Evolutionary conservation across 2,888 invertebrate species (phyloP).

Genomic region (Enchytraeus crypticus): DNA sequence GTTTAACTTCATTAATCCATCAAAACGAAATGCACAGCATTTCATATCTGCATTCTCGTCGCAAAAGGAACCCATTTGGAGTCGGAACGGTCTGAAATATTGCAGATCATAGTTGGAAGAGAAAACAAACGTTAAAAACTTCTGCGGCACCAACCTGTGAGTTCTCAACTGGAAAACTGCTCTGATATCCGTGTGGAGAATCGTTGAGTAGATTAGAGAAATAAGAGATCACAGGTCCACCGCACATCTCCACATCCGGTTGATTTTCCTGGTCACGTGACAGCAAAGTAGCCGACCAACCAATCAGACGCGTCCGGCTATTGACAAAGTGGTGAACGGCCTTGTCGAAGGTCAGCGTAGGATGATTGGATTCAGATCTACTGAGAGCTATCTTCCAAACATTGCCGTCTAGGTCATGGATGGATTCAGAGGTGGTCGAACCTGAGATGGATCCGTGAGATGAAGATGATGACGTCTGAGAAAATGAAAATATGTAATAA

Average conservation of each 20-base stretch:
- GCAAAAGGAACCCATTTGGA: no score
- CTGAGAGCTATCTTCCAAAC: slow-evolving; percentile 24
- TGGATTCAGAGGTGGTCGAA: no score
- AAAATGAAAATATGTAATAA: no score
- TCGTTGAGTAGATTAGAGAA: slow-evolving; percentile 30
- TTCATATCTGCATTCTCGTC: no score
- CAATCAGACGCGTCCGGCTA: slow-evolving; percentile 26
- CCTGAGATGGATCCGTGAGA: no score
- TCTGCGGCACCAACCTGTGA: no score
- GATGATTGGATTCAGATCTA: slow-evolving; percentile 5
- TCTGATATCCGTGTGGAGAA: slow-evolving; percentile 23
- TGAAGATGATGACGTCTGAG: no score
- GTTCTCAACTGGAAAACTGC: slow-evolving; percentile 23
- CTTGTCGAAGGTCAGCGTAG: slow-evolving; percentile 25
- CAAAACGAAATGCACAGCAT: no score
- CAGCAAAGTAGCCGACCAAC: slow-evolving; percentile 21
- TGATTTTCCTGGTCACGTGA: slow-evolving; percentile 14
- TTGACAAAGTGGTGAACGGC: slow-evolving; percentile 27
- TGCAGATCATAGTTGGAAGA: no score
- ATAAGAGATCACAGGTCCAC: slow-evolving; percentile 22
- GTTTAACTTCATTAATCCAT: no score
- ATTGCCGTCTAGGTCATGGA: slow-evolving; percentile 30
- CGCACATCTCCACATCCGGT: slow-evolving; percentile 25
- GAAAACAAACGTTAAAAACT: no score
- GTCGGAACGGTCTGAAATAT: no score